Percentiles rank a stretch among this genome's conserved stretches.
These are phyloP conservation scores for Leptonema lineaticorne DNA, from an alignment of 1,140 invertebrate species.

Conservation along the genomic window DNA sequence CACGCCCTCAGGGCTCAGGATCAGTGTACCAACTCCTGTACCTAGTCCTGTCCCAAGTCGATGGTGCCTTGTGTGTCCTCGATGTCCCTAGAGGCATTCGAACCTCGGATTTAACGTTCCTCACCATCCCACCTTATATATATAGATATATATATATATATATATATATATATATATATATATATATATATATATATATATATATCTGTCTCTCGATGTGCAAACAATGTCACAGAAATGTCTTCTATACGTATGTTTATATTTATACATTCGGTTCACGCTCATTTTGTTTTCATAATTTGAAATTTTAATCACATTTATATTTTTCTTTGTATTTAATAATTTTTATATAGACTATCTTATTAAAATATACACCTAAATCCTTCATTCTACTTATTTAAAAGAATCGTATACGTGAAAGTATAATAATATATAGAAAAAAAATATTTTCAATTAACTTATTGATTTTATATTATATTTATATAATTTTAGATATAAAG, in stretches of 20 bases:
- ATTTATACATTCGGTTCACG: no score
- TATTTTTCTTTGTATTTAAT: no score
- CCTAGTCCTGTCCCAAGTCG: not conserved
- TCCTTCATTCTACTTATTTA: not conserved
- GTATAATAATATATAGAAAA: not conserved
- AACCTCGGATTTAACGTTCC: not conserved
- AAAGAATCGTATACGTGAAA: not conserved
- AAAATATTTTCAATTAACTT: no score
- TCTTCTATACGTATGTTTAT: no score
- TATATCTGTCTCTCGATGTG: no score
- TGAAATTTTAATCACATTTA: no score
- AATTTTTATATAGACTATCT: not conserved
- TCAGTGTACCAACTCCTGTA: not conserved
- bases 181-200: not conserved
- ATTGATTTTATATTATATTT: no score
- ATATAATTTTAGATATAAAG: no score
- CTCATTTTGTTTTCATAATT: no score
- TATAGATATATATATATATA: not conserved
- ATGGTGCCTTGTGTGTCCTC: conserved; percentile 1
- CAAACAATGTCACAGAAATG: no score
- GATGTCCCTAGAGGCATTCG: not conserved
- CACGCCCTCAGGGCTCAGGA: not conserved
- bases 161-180: not conserved
- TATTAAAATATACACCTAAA: not conserved
- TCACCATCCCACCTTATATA: not conserved